Evolutionary conservation across 2,797 vertebrate species (phyloP).

Genomic region (Philypnodon macrostomus): DNA sequence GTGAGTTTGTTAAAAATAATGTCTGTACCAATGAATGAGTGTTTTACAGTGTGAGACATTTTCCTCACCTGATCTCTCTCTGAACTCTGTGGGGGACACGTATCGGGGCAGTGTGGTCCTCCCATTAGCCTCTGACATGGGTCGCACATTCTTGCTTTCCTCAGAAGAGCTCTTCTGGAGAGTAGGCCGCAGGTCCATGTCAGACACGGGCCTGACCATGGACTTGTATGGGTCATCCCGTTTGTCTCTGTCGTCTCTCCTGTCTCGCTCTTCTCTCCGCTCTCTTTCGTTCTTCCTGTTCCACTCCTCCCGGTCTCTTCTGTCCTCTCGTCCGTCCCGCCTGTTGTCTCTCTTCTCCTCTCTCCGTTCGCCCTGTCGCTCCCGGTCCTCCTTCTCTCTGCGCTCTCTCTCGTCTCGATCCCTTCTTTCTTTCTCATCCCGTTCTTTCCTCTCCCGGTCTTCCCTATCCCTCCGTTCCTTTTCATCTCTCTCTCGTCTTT

Average conservation of each 20-base stretch:
- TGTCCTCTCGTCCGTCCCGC: conserved; percentile 23
- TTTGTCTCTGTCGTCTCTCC: conserved; percentile 43
- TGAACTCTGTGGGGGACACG: conserved; percentile 47
- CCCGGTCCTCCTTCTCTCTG: conserved; percentile 30
- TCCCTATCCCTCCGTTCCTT: conserved; percentile 20
- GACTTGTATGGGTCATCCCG: conserved; percentile 24
- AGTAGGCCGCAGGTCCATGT: conserved; percentile 49
- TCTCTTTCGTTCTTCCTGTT: conserved; percentile 44
- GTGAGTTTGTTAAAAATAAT: too few species aligned
- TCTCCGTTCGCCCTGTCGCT: conserved; percentile 33
- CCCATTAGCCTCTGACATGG: conserved; percentile 57
- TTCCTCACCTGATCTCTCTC: conserved; percentile 65
- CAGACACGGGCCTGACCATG: conserved; percentile 54
- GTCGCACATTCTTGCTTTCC: conserved; percentile 45
- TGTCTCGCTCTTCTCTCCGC: conserved; percentile 29
- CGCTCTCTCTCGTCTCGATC: conserved; percentile 17
- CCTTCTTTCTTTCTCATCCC: conserved; percentile 10
- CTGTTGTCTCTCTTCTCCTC: conserved; percentile 6
- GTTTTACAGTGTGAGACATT: not conserved
- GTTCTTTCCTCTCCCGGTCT: conserved; percentile 7
- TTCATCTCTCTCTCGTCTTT: conserved; percentile 21
- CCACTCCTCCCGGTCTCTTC: conserved; percentile 36
- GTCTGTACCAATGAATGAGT: not conserved
- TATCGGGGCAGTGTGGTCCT: conserved; percentile 68
- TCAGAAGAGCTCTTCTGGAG: conserved; percentile 68